Base-by-base conservation (phyloP, 2,113 vertebrate genomes). In the Nibea albiflora region DNA sequence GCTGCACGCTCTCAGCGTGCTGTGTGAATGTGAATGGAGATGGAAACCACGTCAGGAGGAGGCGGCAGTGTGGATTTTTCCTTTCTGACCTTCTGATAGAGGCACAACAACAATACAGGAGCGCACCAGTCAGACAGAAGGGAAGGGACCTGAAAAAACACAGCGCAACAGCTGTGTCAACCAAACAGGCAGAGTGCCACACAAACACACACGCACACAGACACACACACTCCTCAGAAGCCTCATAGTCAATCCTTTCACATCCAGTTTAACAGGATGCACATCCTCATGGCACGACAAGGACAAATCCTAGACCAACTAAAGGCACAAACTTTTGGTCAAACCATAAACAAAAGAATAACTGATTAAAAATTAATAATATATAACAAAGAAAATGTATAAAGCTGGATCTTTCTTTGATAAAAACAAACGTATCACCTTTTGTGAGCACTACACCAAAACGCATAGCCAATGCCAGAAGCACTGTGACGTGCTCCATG, bases 81-180 rank as follows among this genome's bases (percentile, higher is more conserved):
- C 85, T 78, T 20, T 81, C 73, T 79, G 54, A 44, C 69, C 56
- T 68, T 19, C 52, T 74, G 78, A 90, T 64, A 57, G 57, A 70
- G 12, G 22, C n/a, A 52, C 19, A 76, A 83, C 84, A 84, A 89
- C 84, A 84, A 89, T 20, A 85, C 61, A 80, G 22, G 42, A 81
- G 49, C 50, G 6, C 56, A 74, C 16, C 28, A 81, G 76, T 76
- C 73, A 19, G 71, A 82, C 47, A 80, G 52, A 81, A 69, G 76
- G 87, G 77, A 89, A 84, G 44, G 47, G 70, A 85, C 72, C 86
- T 91, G 85, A 89, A 84, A 80, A 86, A 92, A 92, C 92, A 92
- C 81, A 53, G 17, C 0, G 54, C 73, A 75, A 76, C 92, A 93
- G 92, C 93, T 93, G 91, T 90, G 90, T 88, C 84, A 93, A 93